These are phyloP conservation scores for Microcebus jonahi DNA, from an alignment of 2,113 vertebrate genomes.

Conservation along the genomic window DNA sequence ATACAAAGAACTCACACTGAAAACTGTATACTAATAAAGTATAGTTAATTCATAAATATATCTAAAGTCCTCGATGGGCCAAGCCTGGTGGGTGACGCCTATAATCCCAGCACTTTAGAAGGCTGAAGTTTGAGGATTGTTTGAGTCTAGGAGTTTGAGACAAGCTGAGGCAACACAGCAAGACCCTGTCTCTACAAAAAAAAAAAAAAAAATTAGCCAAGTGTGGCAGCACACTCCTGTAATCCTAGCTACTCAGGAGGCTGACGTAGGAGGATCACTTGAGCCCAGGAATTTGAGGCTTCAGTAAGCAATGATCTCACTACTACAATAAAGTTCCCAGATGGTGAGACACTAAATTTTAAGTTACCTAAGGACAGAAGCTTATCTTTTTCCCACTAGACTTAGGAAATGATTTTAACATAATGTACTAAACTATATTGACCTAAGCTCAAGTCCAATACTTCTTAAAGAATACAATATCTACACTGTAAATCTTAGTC, in stretches of 20 bases:
- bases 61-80: background rate
- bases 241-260: no score
- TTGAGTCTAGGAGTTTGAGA: no score
- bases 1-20: background rate
- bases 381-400: background rate
- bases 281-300: no score
- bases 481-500: background rate
- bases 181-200: no score
- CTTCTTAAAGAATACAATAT: background rate
- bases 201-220: no score
- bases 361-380: background rate
- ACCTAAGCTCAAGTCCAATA: background rate
- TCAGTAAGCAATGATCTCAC: no score
- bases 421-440: background rate
- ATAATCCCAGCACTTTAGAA: no score
- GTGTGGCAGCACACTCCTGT: no score
- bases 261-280: no score
- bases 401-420: background rate
- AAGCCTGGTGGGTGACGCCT: no score
- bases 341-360: background rate
- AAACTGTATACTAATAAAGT: background rate
- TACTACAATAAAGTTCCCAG: background rate
- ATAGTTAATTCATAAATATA: background rate
- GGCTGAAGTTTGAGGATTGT: no score
- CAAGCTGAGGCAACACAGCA: no score